Conservation (phyloP, 2,888 invertebrate species). For the Neoitamus cyanurus region DNA sequence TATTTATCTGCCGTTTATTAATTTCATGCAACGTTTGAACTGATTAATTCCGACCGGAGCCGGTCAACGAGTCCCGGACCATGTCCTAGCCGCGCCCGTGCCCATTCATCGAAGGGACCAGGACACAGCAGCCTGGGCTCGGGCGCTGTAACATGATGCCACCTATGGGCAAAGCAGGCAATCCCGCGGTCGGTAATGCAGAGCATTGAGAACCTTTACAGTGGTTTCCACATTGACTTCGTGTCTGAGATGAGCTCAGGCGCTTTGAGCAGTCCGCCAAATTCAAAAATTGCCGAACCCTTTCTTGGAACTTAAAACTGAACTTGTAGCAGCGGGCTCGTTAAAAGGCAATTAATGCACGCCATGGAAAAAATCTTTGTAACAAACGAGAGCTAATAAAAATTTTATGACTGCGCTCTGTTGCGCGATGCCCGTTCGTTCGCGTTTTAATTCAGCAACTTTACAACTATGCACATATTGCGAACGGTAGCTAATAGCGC, state of each 20-base stretch:
- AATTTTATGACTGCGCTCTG: background rate
- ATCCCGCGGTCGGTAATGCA: constrained; percentile 18
- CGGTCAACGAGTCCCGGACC: no score
- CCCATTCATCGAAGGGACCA: background rate
- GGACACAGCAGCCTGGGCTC: background rate
- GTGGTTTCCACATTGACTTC: constrained; percentile 16
- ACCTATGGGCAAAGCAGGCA: constrained; percentile 35
- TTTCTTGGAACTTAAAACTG: background rate
- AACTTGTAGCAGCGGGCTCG: background rate
- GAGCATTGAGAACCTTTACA: background rate
- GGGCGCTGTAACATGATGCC: background rate
- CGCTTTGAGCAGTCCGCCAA: background rate
- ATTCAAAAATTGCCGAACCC: background rate
- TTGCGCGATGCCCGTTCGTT: no score
- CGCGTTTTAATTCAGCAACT: background rate
- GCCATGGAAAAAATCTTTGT: background rate
- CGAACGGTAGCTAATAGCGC: constrained; percentile 30
- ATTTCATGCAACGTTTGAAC: constrained; percentile 46
- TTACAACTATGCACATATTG: background rate
- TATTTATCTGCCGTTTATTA: constrained; percentile 35
- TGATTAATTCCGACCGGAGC: constrained; percentile 16
- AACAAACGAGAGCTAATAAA: constrained; percentile 11
- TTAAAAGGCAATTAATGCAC: background rate
- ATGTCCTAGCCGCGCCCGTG: background rate
- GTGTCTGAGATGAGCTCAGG: background rate